Evolutionary conservation across 2,113 vertebrate genomes (phyloP), one percentile per base, ranked within the genome.

Genomic region (Hylia prasina): DNA sequence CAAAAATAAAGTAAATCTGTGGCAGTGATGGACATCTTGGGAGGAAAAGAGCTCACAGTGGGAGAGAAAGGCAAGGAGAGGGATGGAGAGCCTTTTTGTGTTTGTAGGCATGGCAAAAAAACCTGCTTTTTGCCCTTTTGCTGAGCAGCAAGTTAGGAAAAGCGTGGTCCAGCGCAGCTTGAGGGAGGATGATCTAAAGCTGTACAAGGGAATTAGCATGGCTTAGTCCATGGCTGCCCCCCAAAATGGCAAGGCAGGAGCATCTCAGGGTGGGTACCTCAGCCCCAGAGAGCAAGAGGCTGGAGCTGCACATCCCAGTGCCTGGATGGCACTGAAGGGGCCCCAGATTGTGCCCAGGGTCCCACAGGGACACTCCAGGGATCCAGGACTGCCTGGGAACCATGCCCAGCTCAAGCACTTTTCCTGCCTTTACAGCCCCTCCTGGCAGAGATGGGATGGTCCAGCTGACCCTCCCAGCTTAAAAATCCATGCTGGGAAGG

Each of bases 201-300:
- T 57, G 44, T 75, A 87, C 81, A 40, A 91, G 91, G 44, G 92
- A 93, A 93, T 94, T 66, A 89, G 60, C 56, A 63, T 1, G 9
- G 70, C 64, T 80, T 50, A 88, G 84, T 53, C 88, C 79, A 15
- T 90, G 94, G 82, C 82, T 94, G 86, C 21, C 89, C 86, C 93
- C 82, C 90, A 94, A 24, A 88, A 86, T 6, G 30, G 39, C 68
- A 57, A 73, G 44, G 58, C 63, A 66, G 68, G 58, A 92, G 64
- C 45, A 48, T 33, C 66, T 42, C 58, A 13, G 79, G 50, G 8
- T 35, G 51, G 40, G 48, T 13, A 40, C 61, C 73, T 58, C 84
- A 58, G 60, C n/a, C 39, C 28, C 10, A 13, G n/a, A 1, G n/a
- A 75, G 57, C 70, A 70, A n/a, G 27, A 35, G 47, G 68, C 50